Evolutionary conservation across 2,113 vertebrate genomes (phyloP).

Genomic region (Mus spicilegus): DNA sequence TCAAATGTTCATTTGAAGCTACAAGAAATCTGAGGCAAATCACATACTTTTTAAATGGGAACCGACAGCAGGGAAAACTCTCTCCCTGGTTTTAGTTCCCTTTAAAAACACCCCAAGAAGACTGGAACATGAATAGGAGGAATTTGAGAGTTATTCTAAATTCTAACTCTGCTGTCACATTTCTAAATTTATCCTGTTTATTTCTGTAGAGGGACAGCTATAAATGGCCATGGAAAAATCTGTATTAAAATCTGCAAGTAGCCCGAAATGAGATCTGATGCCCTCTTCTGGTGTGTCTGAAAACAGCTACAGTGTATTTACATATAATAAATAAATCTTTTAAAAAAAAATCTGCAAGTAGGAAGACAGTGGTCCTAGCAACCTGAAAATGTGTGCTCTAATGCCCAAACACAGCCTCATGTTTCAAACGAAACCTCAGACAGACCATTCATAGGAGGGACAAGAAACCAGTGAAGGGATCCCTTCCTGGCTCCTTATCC

Average conservation of each 20-base stretch:
- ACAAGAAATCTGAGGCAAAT: not conserved
- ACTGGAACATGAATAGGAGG: not conserved
- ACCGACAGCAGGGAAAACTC: not conserved
- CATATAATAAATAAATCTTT: too few species aligned
- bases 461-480: not conserved
- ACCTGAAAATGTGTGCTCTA: not conserved
- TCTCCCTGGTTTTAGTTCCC: not conserved
- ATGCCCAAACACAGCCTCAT: not conserved
- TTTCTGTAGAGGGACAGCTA: not conserved
- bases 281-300: too few species aligned
- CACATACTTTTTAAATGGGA: not conserved
- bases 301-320: too few species aligned
- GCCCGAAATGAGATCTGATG: not conserved
- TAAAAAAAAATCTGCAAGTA: fast-evolving
- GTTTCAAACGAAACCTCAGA: fast-evolving
- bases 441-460: not conserved
- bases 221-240: not conserved
- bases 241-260: not conserved
- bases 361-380: not conserved
- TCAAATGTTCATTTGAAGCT: not conserved
- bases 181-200: not conserved
- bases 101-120: not conserved
- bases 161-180: not conserved
- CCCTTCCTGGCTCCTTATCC: too few species aligned
- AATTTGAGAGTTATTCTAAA: not conserved